Percentiles rank a stretch among this genome's conserved stretches.
Evolutionary conservation across 2,113 vertebrate genomes (phyloP).

Genomic region (Stegostoma tigrinum): DNA sequence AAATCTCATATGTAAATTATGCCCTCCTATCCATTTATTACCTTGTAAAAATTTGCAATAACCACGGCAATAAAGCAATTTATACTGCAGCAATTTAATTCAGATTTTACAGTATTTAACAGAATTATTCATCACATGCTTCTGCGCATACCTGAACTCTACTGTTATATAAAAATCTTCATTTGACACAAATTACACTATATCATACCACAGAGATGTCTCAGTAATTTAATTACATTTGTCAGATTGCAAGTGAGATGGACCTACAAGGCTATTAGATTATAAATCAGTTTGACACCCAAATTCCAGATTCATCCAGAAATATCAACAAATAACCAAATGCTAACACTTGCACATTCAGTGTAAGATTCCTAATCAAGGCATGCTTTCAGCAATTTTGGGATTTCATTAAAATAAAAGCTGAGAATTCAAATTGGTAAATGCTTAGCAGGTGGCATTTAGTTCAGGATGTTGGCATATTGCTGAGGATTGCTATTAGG

Average conservation of each 20-base stretch:
- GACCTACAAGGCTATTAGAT: not conserved
- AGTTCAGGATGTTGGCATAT: not conserved
- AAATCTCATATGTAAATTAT: not conserved
- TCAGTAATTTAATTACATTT: constrained; percentile 8
- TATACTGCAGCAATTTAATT: not conserved
- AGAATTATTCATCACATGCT: constrained; percentile 8
- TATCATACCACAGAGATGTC: not conserved
- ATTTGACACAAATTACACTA: not conserved
- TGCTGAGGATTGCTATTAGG: not conserved
- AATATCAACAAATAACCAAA: not conserved
- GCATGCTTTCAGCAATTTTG: not conserved
- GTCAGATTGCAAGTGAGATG: constrained; percentile 2
- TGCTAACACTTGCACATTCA: not conserved
- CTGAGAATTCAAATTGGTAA: not conserved
- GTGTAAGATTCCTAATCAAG: not conserved
- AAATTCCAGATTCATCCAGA: not conserved
- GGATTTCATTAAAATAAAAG: not conserved
- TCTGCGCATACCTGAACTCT: not conserved
- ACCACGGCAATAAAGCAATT: not conserved
- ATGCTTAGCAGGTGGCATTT: not conserved
- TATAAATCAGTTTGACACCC: not conserved
- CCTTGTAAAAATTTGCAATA: not conserved
- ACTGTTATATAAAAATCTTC: not conserved
- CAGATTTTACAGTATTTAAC: not conserved
- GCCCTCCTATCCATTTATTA: not conserved